Evolutionary conservation across 2,888 invertebrate species (phyloP), one percentile per base, ranked within the genome.

Genomic region (Meliscaeva auricollis): DNA sequence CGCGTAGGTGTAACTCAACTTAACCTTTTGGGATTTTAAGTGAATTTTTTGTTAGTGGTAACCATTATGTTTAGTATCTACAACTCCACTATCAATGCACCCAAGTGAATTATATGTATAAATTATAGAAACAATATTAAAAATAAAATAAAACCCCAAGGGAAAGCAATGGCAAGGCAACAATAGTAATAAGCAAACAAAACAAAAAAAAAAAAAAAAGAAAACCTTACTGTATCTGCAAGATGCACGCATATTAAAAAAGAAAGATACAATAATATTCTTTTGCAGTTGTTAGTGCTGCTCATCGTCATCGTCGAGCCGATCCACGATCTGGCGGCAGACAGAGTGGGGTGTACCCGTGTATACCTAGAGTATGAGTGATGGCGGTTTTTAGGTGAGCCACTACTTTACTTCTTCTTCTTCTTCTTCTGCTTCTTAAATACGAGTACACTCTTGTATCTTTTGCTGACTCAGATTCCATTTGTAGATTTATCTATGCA

Each of bases 391-490:
- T 48, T 68, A 76, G 70, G 79, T 84, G 79, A 66, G 58, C 38
- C 54, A 13, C 50, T 46, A 46, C 46, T 17, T n/a, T n/a, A n/a
- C n/a, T n/a, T n/a, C n/a, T n/a, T n/a, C n/a, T n/a, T n/a, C n/a
- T n/a, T n/a, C n/a, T n/a, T n/a, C n/a, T n/a, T 15, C 60, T 11
- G 26, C 32, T 60, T 69, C 66, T 46, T 30, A 48, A 70, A 66
- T 32, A 66, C 35, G 11, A 38, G 35, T 5, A 8, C 8, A 38
- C 62, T 66, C 50, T 50, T 66, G 32, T 72, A 74, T 64, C 83
- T 44, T 70, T 48, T 75, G 72, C 79, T 84, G 84, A 84, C 79
- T 84, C 84, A 84, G 79, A 75, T 84, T 84, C 84, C 84, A 84
- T 79, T 79, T 79, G 81, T 76, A 85, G 76, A 76, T 76, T 66